Conservation (phyloP, 1,140 invertebrate species). For the Zaprionus davidi region DNA sequence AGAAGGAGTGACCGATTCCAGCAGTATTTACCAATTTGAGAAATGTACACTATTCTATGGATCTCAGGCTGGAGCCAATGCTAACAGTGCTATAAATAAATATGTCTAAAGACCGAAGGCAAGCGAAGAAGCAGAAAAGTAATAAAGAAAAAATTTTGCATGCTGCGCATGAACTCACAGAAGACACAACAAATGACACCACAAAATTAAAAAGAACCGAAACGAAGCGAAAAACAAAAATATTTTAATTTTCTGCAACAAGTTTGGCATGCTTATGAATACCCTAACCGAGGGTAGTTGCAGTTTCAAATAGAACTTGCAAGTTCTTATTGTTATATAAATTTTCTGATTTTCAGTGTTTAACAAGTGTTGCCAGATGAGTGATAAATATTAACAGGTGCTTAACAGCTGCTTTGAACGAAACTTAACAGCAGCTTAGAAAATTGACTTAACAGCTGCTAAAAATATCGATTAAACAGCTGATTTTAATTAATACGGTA, state of each 20-base stretch:
- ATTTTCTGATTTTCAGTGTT: too few relatives aligned
- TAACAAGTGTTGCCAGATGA: too few relatives aligned
- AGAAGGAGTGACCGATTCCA: not conserved
- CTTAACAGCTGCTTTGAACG: too few relatives aligned
- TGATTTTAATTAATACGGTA: not conserved
- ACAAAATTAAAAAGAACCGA: slow-evolving; percentile 60
- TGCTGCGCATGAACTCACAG: slow-evolving; percentile 56
- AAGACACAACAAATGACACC: slow-evolving; percentile 66
- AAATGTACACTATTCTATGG: slow-evolving; percentile 5
- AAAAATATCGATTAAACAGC: not conserved
- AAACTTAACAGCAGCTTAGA: too few relatives aligned
- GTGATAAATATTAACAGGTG: too few relatives aligned
- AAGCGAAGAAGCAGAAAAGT: slow-evolving; percentile 21
- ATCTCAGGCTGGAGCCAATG: not conserved
- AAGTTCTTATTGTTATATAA: too few relatives aligned
- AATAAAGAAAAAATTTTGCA: slow-evolving; percentile 61
- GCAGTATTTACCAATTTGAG: not conserved
- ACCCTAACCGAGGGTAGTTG: slow-evolving; percentile 16
- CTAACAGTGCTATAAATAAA: slow-evolving; percentile 31
- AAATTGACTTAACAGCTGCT: too few relatives aligned
- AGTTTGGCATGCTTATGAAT: slow-evolving; percentile 24
- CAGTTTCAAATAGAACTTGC: not conserved
- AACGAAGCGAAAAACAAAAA: slow-evolving; percentile 45
- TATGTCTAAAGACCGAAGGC: slow-evolving; percentile 8
- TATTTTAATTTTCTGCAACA: slow-evolving; percentile 65